Evolutionary conservation across 2,888 invertebrate species (phyloP).

Genomic region (Caenorhabditis afra): DNA sequence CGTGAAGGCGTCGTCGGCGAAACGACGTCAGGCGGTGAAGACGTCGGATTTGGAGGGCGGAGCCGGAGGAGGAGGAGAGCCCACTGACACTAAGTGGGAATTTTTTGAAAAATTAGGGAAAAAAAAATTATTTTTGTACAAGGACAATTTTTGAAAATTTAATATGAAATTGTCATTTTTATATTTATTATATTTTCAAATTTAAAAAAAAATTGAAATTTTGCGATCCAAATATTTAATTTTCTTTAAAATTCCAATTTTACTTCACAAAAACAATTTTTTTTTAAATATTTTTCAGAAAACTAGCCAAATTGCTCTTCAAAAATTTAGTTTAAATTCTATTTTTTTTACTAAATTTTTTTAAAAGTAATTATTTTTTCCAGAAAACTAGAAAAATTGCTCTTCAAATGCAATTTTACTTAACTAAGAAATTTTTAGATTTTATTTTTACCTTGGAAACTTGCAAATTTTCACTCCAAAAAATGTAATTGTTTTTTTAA

Average conservation of each 20-base stretch:
- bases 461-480: too few relatives aligned
- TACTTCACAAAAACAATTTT: conserved; percentile 4
- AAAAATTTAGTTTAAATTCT: too few relatives aligned
- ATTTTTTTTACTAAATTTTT: background rate
- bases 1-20: conserved; percentile 60
- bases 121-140: too few relatives aligned
- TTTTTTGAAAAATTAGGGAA: too few relatives aligned
- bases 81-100: background rate
- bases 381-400: too few relatives aligned
- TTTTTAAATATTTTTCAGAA: conserved; percentile 1
- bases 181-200: background rate
- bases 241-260: background rate
- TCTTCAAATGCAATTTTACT: too few relatives aligned
- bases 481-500: too few relatives aligned
- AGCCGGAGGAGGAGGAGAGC: conserved; percentile 5
- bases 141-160: too few relatives aligned
- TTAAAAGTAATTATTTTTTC: background rate
- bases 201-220: background rate
- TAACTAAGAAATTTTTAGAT: too few relatives aligned
- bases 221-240: background rate
- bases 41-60: conserved; percentile 43
- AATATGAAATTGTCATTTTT: too few relatives aligned
- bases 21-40: conserved; percentile 52
- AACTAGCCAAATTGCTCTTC: too few relatives aligned
- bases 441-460: too few relatives aligned